Base-by-base conservation (phyloP, 2,888 invertebrate genomes). In the Ormyrus thymus region DNA sequence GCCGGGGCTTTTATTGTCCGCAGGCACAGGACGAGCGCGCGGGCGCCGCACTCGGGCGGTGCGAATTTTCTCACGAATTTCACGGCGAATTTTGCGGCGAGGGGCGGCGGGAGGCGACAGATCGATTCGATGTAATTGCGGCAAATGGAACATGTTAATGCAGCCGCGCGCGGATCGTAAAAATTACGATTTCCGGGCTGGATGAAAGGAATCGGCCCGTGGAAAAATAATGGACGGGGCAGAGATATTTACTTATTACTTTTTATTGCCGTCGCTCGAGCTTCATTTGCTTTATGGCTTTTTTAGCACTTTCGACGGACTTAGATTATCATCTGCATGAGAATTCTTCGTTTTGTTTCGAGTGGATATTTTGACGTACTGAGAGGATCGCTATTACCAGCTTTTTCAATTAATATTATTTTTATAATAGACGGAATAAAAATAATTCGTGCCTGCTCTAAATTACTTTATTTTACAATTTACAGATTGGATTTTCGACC, bases 21-120 rank as follows among this genome's bases (percentile, higher is more conserved):
- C 1, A 29, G 29, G 29, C 1, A 29, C 56, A 10, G 50, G 68
- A 66, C 75, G 66, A 51, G 58, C 6, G 62, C 45, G 45, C 43
- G 29, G 3, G 29, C 3, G 29, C 10, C n/a, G n/a, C 51, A 29
- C 43, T 5, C 55, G 50, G 51, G 11, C 13, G 70, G 75, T 78
- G 81, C 73, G 76, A 81, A 81, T 81, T 78, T 81, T 81, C 81
- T 81, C 81, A 81, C 81, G 81, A 76, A 78, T 78, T 80, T 78
- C 75, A 75, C 59, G 53, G 11, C 50, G 55, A 48, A 9, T 8
- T 58, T 46, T 29, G 55, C 9, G 43, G 55, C 55, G 50, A 69
- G 10, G 59, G 48, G 48, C 13, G 15, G 15, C n/a, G 15, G 69
- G n/a, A 61, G 48, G 55, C 53, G 61, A 43, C 51, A 50, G 61